These are phyloP conservation scores for Sclerodermus sp. DNA, from an alignment of 2,888 invertebrate genomes.

Conservation along the genomic window DNA sequence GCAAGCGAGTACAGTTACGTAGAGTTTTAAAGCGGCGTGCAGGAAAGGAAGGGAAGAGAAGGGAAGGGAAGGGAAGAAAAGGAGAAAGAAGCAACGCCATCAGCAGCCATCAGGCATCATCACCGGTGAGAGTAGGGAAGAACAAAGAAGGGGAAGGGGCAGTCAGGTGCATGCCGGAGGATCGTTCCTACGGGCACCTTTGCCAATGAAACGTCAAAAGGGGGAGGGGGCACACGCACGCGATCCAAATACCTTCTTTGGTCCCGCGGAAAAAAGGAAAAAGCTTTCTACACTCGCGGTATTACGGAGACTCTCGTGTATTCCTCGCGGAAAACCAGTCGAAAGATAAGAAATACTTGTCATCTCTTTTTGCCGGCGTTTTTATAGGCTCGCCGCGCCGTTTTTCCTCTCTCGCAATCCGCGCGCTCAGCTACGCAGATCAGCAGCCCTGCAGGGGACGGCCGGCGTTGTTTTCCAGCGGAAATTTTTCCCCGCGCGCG, in stretches of 20 bases:
- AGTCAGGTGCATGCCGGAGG: no score
- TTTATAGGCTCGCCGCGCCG: no score
- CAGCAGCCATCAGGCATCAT: no score
- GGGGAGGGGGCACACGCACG: conserved; percentile 23
- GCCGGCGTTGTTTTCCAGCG: conserved; percentile 5
- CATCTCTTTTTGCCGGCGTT: no score
- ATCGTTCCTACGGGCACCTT: conserved; percentile 1
- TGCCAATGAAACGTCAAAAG: conserved; percentile 6
- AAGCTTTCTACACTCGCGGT: conserved; percentile 19
- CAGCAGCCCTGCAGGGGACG: not conserved
- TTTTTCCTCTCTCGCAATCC: no score
- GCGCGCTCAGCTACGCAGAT: no score
- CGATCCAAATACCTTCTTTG: conserved; percentile 23
- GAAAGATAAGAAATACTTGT: no score
- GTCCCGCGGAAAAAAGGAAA: conserved; percentile 22
- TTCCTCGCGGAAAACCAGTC: no score
- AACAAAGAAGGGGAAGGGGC: no score
- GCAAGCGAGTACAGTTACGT: conserved; percentile 32
- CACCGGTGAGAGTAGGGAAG: no score
- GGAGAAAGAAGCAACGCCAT: not conserved
- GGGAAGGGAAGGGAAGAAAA: no score
- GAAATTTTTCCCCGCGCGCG: conserved; percentile 9
- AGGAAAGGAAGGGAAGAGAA: conserved; percentile 7
- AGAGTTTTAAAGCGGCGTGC: conserved; percentile 19
- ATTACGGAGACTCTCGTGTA: no score